Evolutionary conservation across 2,113 vertebrate species (phyloP).

Genomic region (Sinocyclocheilus anshuiensis): DNA sequence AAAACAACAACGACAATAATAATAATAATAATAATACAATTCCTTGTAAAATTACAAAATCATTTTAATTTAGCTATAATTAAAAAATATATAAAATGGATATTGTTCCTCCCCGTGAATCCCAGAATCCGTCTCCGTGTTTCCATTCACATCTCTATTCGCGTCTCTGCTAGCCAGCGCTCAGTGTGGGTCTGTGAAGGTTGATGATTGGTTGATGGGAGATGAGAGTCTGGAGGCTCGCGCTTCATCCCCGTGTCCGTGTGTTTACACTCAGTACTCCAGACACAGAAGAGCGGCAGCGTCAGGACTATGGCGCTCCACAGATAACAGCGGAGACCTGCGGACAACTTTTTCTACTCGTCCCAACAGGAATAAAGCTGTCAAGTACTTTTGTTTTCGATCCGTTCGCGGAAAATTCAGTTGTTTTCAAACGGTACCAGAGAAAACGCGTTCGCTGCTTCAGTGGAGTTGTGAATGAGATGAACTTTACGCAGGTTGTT

Average conservation of each 20-base stretch:
- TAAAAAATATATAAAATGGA: not conserved
- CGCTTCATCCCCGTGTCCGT: constrained; percentile 68
- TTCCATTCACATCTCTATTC: constrained; percentile 58
- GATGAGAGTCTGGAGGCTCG: constrained; percentile 70
- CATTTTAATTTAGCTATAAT: not conserved
- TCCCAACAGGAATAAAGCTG: not conserved
- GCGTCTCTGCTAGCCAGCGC: constrained; percentile 49
- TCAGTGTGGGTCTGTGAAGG: constrained; percentile 65
- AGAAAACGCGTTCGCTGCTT: not conserved
- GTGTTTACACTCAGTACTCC: constrained; percentile 72
- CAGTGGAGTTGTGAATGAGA: constrained; percentile 29
- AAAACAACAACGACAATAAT: not conserved
- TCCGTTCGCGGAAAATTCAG: not conserved
- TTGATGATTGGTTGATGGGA: constrained; percentile 74
- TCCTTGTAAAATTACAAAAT: not conserved
- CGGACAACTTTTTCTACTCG: constrained; percentile 1
- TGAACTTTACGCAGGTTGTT: constrained; percentile 37
- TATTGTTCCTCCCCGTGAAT: not conserved
- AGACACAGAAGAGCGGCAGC: constrained; percentile 43
- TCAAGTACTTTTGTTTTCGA: not conserved
- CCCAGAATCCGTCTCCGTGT: constrained; percentile 53
- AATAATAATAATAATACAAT: no score
- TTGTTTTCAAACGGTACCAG: not conserved
- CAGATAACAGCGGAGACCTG: constrained; percentile 54
- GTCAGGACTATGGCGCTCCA: constrained; percentile 44